Evolutionary conservation across 2,113 vertebrate genomes (phyloP).

Genomic region (Copsychus sechellarum): DNA sequence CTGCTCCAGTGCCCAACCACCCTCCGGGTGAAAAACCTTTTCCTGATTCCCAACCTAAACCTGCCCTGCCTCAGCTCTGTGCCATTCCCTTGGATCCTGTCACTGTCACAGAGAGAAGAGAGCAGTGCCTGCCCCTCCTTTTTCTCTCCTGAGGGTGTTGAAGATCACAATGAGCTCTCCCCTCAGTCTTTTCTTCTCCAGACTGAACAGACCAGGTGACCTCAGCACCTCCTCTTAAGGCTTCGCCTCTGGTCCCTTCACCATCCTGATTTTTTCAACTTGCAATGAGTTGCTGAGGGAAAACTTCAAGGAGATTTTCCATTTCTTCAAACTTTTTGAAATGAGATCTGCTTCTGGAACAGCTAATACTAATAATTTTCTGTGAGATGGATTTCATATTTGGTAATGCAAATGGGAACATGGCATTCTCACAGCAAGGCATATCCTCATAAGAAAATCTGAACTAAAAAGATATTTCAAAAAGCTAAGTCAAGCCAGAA

Average conservation of each 20-base stretch:
- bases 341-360: neutral
- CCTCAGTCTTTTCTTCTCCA: neutral
- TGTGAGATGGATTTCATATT: neutral
- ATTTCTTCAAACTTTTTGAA: neutral
- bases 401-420: neutral
- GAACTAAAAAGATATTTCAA: neutral
- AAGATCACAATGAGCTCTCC: accelerated
- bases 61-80: accelerated
- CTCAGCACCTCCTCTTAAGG: neutral
- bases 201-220: neutral
- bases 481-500: neutral
- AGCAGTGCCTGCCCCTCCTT: neutral
- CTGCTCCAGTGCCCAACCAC: accelerated
- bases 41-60: neutral
- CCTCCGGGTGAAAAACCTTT: accelerated
- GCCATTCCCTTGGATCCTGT: neutral
- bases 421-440: neutral
- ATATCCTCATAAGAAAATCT: neutral
- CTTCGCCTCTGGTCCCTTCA: neutral
- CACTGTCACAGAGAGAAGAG: too few relatives aligned
- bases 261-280: neutral
- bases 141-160: accelerated
- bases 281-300: neutral
- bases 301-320: neutral
- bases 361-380: neutral